Percentiles rank a stretch among this genome's conserved stretches.
Conservation (phyloP, 1,140 invertebrate species). For the Physella acuta region DNA sequence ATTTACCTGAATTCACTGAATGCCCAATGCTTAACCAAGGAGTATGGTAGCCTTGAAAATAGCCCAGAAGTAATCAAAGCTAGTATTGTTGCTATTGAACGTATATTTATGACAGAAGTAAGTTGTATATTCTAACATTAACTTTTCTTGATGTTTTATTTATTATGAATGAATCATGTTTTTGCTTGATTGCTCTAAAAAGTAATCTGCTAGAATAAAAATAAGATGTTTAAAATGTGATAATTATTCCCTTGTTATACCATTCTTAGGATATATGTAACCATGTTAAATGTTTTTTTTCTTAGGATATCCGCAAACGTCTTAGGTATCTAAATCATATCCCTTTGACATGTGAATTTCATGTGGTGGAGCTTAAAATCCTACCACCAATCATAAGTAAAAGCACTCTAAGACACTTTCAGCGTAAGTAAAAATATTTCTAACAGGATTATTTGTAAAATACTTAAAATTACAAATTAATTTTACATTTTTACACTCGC, state of each 20-base stretch:
- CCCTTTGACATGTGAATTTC: conserved; percentile 85
- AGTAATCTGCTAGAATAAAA: too few relatives aligned
- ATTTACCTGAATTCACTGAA: conserved; percentile 91
- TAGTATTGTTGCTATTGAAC: conserved; percentile 80
- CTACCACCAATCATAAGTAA: conserved; percentile 71
- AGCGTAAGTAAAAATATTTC: conserved; percentile 33
- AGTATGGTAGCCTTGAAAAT: conserved; percentile 79
- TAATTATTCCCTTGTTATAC: too few relatives aligned
- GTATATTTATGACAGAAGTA: conserved; percentile 78
- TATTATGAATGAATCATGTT: too few relatives aligned
- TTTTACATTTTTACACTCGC: too few relatives aligned
- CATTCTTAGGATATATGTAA: too few relatives aligned
- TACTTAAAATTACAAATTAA: too few relatives aligned
- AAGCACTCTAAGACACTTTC: conserved; percentile 55
- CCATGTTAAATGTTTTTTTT: too few relatives aligned
- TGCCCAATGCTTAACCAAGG: conserved; percentile 81
- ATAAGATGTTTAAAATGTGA: too few relatives aligned
- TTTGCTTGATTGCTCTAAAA: too few relatives aligned
- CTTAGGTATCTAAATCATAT: conserved; percentile 84
- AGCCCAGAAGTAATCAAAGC: conserved; percentile 72
- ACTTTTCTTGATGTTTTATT: too few relatives aligned
- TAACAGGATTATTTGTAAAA: neutral
- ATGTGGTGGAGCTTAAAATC: conserved; percentile 84
- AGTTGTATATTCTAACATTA: conserved; percentile 18
- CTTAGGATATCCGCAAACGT: conserved; percentile 67